Conservation (phyloP, 1,140 invertebrate species). For the Sesamia nonagrioides region DNA sequence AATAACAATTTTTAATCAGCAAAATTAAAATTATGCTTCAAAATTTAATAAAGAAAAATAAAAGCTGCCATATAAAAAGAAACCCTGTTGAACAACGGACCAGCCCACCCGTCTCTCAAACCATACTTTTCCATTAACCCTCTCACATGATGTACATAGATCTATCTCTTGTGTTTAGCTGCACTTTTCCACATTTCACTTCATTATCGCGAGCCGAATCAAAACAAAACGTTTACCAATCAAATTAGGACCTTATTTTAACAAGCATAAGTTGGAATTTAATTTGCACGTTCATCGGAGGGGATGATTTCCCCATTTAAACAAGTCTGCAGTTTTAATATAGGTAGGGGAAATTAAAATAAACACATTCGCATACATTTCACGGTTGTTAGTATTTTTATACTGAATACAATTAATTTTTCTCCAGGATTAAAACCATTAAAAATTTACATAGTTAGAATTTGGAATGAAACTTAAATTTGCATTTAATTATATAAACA, state of each 20-base stretch:
- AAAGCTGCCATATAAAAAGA: too few species aligned
- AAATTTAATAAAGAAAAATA: too few species aligned
- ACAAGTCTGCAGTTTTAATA: slow-evolving; percentile 30
- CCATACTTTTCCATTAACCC: slow-evolving; percentile 10
- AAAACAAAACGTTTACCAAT: slow-evolving; percentile 48
- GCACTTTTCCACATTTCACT: slow-evolving; percentile 55
- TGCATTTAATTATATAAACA: too few species aligned
- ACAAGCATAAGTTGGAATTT: not conserved
- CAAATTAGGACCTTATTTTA: slow-evolving; percentile 36
- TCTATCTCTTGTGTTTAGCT: slow-evolving; percentile 20
- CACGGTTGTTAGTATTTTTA: slow-evolving; percentile 43
- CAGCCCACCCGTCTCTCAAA: not conserved
- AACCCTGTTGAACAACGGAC: not conserved
- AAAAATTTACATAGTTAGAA: too few species aligned
- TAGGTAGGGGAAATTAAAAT: slow-evolving; percentile 44
- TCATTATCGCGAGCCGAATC: slow-evolving; percentile 56
- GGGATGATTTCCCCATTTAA: slow-evolving; percentile 44
- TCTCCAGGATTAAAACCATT: too few species aligned
- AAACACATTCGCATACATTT: slow-evolving; percentile 66
- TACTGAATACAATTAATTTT: not conserved
- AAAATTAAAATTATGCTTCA: too few species aligned
- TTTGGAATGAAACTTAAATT: too few species aligned
- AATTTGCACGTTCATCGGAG: not conserved
- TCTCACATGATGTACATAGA: not conserved
- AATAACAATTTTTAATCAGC: too few species aligned